phyloP scores from a whole-genome alignment of 2,888 invertebrate species.

The Drosophila kambysellisi region DNA sequence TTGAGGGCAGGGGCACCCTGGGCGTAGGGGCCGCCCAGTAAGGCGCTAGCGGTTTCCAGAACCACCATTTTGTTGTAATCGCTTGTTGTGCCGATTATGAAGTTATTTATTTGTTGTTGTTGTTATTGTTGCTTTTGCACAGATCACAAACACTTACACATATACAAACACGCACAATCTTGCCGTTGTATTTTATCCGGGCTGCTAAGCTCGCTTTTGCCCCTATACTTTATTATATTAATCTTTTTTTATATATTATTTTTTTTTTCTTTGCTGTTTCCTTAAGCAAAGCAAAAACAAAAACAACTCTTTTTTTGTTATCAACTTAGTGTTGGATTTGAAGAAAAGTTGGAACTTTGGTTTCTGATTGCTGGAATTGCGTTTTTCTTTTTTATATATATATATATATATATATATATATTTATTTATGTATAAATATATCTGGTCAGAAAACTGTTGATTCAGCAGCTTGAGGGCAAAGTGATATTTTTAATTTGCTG shows the following conservation, averaged over 20 bases:
- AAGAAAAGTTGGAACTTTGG: slow-evolving; percentile 36
- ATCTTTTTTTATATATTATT: slow-evolving; percentile 19
- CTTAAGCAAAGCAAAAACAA: slow-evolving; percentile 2
- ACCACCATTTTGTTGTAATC: slow-evolving; percentile 87
- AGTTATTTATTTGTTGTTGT: slow-evolving; percentile 16
- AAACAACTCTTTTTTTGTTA: slow-evolving; percentile 12
- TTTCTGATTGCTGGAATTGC: slow-evolving; percentile 38
- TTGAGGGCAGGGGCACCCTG: slow-evolving; percentile 94
- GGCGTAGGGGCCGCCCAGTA: slow-evolving; percentile 92
- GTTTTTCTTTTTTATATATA: slow-evolving; percentile 10
- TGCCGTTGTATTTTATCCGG: slow-evolving; percentile 52
- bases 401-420: slow-evolving; percentile 1
- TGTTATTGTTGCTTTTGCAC: slow-evolving; percentile 15
- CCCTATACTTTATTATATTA: slow-evolving; percentile 23
- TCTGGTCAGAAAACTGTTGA: slow-evolving; percentile 48
- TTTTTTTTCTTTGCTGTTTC: slow-evolving; percentile 12
- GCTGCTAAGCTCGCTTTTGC: slow-evolving; percentile 23
- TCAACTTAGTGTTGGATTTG: slow-evolving; percentile 33
- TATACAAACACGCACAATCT: slow-evolving; percentile 14
- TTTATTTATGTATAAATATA: slow-evolving; percentile 4
- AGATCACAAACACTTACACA: slow-evolving; percentile 12
- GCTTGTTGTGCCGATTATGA: slow-evolving; percentile 30
- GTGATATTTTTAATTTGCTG: slow-evolving; percentile 29
- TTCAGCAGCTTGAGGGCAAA: slow-evolving; percentile 33
- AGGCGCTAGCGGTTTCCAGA: slow-evolving; percentile 90